A percentile compares a stretch with the other conserved stretches of the same genome.
These are phyloP conservation scores for Xerus inauris DNA, from an alignment of 2,113 vertebrate genomes.

Conservation along the genomic window DNA sequence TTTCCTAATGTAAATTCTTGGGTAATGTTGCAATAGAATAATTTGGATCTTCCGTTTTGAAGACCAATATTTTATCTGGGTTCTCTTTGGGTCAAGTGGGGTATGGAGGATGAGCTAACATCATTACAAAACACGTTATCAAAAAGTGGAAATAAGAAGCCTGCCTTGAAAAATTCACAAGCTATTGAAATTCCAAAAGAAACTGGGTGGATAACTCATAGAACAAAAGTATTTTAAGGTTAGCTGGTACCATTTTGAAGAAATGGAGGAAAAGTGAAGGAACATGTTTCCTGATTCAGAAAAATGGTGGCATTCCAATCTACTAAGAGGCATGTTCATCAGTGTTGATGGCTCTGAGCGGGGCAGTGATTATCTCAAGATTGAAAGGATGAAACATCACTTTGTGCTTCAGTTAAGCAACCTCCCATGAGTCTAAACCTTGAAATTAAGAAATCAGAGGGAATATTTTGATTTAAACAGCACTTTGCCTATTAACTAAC, in stretches of 20 bases:
- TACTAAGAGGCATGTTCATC: not conserved
- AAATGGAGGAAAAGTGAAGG: not conserved
- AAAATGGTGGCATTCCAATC: not conserved
- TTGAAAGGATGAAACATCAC: not conserved
- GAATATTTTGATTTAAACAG: not conserved
- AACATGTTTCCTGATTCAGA: not conserved
- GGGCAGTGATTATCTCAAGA: not conserved
- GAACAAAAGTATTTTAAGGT: slow-evolving; percentile 18
- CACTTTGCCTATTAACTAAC: not conserved
- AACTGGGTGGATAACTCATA: not conserved
- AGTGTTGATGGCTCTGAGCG: not conserved
- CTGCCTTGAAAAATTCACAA: slow-evolving; percentile 10
- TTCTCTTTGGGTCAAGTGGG: slow-evolving; percentile 61
- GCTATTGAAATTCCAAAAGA: slow-evolving; percentile 37
- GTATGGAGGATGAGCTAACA: slow-evolving; percentile 64
- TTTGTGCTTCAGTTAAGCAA: not conserved
- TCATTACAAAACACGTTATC: slow-evolving; percentile 46
- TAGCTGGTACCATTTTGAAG: not conserved
- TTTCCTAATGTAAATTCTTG: slow-evolving; percentile 77
- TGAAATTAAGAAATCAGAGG: not conserved
- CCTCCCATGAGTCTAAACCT: not conserved
- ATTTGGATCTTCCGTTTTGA: slow-evolving; percentile 68
- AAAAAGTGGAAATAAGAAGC: slow-evolving; percentile 36
- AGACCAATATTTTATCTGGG: slow-evolving; percentile 69
- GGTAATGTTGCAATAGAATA: slow-evolving; percentile 70